Percentiles rank a stretch among this genome's conserved stretches.
Evolutionary conservation across 30 jellyfish, hydroid and myxozoan genomes (phyloP).

Genomic region (Turritopsis dohrnii): DNA sequence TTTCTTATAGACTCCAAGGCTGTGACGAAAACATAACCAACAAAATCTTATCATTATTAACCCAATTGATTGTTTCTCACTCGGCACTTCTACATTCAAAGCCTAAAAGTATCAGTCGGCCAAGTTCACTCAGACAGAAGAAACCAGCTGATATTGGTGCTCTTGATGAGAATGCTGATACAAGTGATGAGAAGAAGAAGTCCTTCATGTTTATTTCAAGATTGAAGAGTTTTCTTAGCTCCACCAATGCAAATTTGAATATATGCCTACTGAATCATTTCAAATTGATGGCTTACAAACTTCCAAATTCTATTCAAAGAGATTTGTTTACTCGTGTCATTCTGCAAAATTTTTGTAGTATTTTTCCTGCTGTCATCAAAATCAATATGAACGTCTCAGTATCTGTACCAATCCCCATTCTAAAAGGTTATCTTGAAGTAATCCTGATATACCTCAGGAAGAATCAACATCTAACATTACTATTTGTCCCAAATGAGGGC

Average conservation of each 20-base stretch:
- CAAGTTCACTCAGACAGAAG: neutral
- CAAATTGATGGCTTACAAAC: neutral
- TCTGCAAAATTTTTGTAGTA: neutral
- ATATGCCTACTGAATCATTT: slow-evolving; percentile 10
- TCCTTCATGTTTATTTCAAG: slow-evolving; percentile 6
- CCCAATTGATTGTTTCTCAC: neutral
- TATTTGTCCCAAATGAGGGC: slow-evolving; percentile 5
- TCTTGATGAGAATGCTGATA: slow-evolving; percentile 35
- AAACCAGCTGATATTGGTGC: neutral
- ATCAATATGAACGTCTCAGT: neutral
- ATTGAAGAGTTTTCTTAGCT: slow-evolving; percentile 1
- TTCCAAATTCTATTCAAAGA: neutral
- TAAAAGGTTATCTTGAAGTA: neutral
- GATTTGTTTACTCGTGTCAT: neutral
- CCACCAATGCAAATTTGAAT: neutral
- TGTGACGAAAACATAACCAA: slow-evolving; percentile 2
- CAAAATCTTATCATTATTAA: neutral
- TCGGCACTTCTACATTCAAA: neutral
- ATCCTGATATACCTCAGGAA: neutral
- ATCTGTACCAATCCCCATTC: neutral
- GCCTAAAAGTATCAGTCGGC: slow-evolving; percentile 1
- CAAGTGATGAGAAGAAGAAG: slow-evolving; percentile 25
- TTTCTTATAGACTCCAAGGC: neutral
- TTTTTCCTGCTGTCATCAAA: neutral
- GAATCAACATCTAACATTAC: neutral